Conservation (phyloP, 1,140 invertebrate species). For the Dolichoris vasculosae region DNA sequence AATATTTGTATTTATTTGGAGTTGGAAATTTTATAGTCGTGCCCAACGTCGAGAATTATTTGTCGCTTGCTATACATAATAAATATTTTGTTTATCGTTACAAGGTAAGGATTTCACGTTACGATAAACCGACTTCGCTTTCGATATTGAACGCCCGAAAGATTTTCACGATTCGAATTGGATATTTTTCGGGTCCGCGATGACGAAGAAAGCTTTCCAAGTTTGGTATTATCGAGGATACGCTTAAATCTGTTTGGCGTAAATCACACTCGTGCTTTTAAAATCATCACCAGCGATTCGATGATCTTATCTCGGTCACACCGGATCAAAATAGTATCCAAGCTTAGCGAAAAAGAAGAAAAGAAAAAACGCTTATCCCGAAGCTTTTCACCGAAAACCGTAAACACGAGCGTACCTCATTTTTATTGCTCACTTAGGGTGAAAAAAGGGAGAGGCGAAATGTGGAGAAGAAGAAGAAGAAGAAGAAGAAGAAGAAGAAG, state of each 20-base stretch:
- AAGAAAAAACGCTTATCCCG: neutral
- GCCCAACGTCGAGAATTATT: too few species aligned
- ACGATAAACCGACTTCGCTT: too few species aligned
- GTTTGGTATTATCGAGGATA: too few species aligned
- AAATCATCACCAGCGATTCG: slow-evolving; percentile 4
- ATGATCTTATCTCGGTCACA: slow-evolving; percentile 6
- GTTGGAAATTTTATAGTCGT: too few species aligned
- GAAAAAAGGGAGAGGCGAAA: slow-evolving; percentile 34
- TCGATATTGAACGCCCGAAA: neutral
- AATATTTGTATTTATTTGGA: too few species aligned
- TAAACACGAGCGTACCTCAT: slow-evolving; percentile 32
- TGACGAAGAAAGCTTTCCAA: neutral
- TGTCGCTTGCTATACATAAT: too few species aligned
- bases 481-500: neutral
- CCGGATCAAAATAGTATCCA: neutral
- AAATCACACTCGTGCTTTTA: neutral
- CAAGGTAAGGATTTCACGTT: too few species aligned
- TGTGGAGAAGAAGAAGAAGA: neutral
- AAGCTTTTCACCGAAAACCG: neutral
- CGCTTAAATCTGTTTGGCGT: neutral
- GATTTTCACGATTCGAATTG: neutral
- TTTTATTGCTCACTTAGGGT: slow-evolving; percentile 48
- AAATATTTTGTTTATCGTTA: too few species aligned
- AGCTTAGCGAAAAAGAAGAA: neutral
- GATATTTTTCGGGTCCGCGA: neutral